Evolutionary conservation across 2,113 vertebrate species (phyloP), one percentile per base, ranked within the genome.

Genomic region (Thermophis baileyi): DNA sequence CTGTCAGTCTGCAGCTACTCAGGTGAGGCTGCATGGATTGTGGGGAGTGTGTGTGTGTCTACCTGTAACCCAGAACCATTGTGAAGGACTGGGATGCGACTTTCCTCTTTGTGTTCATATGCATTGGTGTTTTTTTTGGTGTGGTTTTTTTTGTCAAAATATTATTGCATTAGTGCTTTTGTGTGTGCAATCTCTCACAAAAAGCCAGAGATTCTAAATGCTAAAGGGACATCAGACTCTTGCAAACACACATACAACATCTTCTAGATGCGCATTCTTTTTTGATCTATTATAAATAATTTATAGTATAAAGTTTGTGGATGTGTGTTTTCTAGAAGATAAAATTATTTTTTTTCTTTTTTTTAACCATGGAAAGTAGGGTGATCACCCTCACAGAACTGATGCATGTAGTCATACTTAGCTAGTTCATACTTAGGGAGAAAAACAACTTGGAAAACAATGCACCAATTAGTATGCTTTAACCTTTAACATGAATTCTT

Each of bases 1-100:
- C 95, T 98, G 98, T 97, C 98, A 98, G 96, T 98, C 98, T 96
- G 97, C 98, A 97, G 98, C 98, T 97, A 98, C 98, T 98, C 98
- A 99, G 98, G 98, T 99, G 95, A 98, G 97, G 91, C 92, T 85
- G 93, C 92, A 44, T 93, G 53, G 94, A 93, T 92, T 95, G 47
- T 35, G 25, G 44, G 35, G 24, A 25, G 55, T 57, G 40, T 91
- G 3, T 50, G 46, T 87, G 22, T 53, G 49, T 22, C 18, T 90
- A 27, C 30, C n/a, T 40, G 57, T 14, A 81, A 22, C 35, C 86
- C 91, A 89, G 27, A 49, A 46, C 88, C 85, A 63, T 94, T 81
- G 9, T 54, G 90, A 90, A 35, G 49, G 88, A 86, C 35, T 1
- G 2, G 0, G 16, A 16, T 51, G 20, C 22, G 14, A 12, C 91